Conservation (phyloP, 2,888 invertebrate genomes). For the Phyto melanocephala region DNA sequence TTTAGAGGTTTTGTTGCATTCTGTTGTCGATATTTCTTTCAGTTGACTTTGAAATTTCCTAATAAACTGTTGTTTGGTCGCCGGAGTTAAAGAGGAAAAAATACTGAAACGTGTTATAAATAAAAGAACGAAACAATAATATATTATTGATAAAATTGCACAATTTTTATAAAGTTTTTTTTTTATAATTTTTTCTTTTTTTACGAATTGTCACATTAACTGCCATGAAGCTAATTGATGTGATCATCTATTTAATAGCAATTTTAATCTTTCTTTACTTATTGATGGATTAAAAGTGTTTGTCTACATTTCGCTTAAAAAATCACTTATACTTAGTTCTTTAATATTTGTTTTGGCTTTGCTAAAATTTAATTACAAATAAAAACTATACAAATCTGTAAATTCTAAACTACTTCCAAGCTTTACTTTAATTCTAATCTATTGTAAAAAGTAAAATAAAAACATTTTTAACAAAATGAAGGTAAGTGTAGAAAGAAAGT, state of each 20-base stretch:
- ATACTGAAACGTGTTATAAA: neutral
- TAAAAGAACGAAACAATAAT: neutral
- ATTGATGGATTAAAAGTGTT: constrained; percentile 71
- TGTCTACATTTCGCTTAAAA: neutral
- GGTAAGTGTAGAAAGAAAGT: constrained; percentile 60
- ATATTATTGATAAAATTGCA: neutral
- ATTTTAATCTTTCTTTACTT: constrained; percentile 75
- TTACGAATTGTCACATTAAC: constrained; percentile 36
- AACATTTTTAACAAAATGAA: constrained; percentile 46
- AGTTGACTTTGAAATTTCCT: constrained; percentile 72
- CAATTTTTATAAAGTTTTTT: constrained; percentile 32
- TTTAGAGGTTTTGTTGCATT: constrained; percentile 68
- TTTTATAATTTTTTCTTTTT: neutral
- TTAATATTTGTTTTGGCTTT: neutral
- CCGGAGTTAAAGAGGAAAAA: constrained; percentile 23
- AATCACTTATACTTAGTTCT: neutral
- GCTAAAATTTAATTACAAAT: neutral
- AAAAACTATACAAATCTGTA: constrained; percentile 6
- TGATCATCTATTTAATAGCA: constrained; percentile 75
- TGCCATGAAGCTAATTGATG: constrained; percentile 77
- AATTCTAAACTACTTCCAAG: neutral
- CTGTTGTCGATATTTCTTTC: constrained; percentile 68
- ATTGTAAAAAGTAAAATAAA: constrained; percentile 16
- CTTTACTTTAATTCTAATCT: neutral
- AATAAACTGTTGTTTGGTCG: constrained; percentile 58